phyloP scores from a whole-genome alignment of 2,888 invertebrate genomes.

The Volucella inanis region DNA sequence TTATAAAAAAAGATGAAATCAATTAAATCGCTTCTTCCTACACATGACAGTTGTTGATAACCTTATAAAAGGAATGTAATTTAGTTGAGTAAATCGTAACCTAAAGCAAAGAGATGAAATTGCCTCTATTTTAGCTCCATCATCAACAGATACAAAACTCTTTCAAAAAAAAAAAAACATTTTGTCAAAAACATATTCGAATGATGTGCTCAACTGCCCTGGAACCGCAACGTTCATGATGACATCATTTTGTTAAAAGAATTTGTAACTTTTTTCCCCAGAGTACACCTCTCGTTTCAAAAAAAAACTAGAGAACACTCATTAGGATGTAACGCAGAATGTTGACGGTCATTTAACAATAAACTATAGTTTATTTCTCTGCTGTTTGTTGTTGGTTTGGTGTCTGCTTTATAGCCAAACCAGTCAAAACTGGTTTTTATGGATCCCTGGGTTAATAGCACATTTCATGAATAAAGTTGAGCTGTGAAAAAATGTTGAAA shows the following conservation, averaged over 20 bases:
- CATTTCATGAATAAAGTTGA: slow-evolving; percentile 10
- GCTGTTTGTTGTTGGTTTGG: slow-evolving; percentile 6
- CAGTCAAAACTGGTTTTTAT: slow-evolving; percentile 17
- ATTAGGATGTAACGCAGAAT: slow-evolving; percentile 11
- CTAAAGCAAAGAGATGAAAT: not conserved
- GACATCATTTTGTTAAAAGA: slow-evolving; percentile 36
- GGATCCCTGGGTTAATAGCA: not conserved
- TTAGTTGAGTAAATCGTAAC: slow-evolving; percentile 37
- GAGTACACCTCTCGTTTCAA: slow-evolving; percentile 17
- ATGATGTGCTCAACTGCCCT: not conserved
- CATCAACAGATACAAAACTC: slow-evolving; percentile 3
- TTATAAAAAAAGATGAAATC: not conserved
- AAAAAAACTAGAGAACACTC: slow-evolving; percentile 8
- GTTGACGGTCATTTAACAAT: slow-evolving; percentile 24
- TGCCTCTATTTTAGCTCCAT: not conserved
- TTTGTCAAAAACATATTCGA: not conserved
- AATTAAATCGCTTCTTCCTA: slow-evolving; percentile 35
- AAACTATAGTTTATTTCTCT: slow-evolving; percentile 21
- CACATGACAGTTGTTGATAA: slow-evolving; percentile 12
- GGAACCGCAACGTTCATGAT: slow-evolving; percentile 4
- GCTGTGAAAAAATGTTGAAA: slow-evolving; percentile 23
- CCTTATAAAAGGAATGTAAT: slow-evolving; percentile 39
- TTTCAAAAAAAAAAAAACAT: slow-evolving; percentile 7
- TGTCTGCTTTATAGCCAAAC: not conserved
- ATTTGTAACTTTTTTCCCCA: not conserved